Conservation (phyloP, 2,888 invertebrate species). For the Elysia crispata region DNA sequence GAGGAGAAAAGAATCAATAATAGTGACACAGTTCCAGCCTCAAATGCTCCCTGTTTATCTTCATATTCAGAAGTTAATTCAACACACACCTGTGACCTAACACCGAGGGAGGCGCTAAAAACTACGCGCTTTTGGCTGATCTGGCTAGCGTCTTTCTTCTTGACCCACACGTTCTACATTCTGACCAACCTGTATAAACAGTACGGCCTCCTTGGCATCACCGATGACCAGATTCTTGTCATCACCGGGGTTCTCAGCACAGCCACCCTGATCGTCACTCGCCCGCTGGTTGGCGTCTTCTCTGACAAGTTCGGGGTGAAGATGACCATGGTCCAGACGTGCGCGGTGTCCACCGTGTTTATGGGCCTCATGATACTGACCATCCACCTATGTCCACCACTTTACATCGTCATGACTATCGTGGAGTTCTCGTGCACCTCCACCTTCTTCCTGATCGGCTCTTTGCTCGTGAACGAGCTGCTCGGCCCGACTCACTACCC, state of each 20-base stretch:
- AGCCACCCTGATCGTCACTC: neutral
- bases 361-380: conserved; percentile 10
- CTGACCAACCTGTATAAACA: conserved; percentile 23
- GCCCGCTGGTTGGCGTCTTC: neutral
- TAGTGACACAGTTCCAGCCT: no score
- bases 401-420: neutral
- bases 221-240: neutral
- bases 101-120: no score
- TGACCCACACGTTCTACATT: neutral
- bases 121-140: no score
- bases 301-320: neutral
- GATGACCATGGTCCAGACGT: neutral
- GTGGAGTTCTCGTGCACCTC: neutral
- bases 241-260: neutral
- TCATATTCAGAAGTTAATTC: no score
- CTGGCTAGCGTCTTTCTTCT: no score
- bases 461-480: neutral
- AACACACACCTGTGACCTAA: no score
- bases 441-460: neutral
- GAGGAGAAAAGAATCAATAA: no score
- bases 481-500: no score
- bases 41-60: no score
- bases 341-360: neutral
- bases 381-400: neutral
- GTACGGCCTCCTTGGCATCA: neutral